Conservation (phyloP, 2,797 vertebrate genomes). For the Podarcis siculus region DNA sequence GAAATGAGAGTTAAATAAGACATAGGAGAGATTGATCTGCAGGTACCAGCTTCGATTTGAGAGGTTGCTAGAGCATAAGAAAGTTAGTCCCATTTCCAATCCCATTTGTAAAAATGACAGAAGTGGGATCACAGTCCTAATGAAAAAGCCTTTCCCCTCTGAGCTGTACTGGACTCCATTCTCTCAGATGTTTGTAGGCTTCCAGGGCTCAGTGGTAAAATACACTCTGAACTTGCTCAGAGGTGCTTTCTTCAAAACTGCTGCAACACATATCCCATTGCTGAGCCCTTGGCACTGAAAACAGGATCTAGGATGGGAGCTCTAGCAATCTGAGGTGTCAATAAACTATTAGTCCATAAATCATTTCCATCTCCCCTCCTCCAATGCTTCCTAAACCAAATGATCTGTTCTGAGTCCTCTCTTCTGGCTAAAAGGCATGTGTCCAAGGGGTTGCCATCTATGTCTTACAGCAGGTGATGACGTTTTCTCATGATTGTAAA, state of each 20-base stretch:
- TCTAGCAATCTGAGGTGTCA: not conserved
- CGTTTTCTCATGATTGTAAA: not conserved
- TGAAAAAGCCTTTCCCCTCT: not conserved
- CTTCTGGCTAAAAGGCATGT: not conserved
- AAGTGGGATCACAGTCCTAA: not conserved
- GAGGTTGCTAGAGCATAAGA: not conserved
- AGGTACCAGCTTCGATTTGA: not conserved
- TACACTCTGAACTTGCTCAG: not conserved
- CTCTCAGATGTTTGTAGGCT: not conserved
- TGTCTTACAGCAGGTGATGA: not conserved
- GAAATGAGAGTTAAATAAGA: not conserved
- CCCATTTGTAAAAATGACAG: not conserved
- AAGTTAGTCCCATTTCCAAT: not conserved
- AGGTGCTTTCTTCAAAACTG: not conserved
- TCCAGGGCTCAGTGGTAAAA: not conserved
- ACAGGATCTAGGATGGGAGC: not conserved
- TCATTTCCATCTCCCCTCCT: too few relatives aligned
- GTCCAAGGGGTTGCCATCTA: not conserved
- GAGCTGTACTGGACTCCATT: not conserved
- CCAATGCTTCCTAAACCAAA: not conserved
- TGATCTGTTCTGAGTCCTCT: not conserved
- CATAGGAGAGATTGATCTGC: not conserved
- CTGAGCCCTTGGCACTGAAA: not conserved
- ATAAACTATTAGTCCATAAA: not conserved
- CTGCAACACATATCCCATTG: not conserved